phyloP scores from a whole-genome alignment of 2,113 vertebrate genomes.

The Rhadina sibilatrix region DNA sequence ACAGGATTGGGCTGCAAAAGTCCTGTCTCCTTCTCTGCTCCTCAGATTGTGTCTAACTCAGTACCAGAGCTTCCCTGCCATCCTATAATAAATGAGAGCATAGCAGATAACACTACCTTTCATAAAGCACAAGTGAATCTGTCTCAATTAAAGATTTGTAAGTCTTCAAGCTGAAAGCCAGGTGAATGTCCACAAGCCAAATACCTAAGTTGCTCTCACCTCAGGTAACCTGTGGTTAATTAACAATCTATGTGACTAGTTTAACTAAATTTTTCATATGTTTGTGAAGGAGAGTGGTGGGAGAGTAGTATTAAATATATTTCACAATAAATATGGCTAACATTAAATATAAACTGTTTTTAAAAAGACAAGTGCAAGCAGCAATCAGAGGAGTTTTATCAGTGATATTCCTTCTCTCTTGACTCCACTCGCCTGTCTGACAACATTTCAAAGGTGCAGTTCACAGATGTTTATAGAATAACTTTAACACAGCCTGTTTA shows the following conservation, averaged over 20 bases:
- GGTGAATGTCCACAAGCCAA: not conserved
- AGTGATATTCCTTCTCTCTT: not conserved
- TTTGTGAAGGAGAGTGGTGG: not conserved
- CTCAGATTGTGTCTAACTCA: not conserved
- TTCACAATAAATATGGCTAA: not conserved
- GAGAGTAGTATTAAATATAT: not conserved
- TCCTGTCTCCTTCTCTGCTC: not conserved
- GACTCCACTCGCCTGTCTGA: not conserved
- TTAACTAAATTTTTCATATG: not conserved
- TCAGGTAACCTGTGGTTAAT: not conserved
- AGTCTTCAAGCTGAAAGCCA: not conserved
- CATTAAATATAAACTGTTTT: not conserved
- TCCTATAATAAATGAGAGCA: accelerated
- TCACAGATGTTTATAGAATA: not conserved
- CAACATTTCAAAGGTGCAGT: not conserved
- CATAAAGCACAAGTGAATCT: not conserved
- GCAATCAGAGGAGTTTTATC: not conserved
- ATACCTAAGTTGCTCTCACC: not conserved
- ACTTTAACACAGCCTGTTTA: not conserved
- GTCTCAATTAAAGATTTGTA: not conserved
- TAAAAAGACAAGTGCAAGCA: not conserved
- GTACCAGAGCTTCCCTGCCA: not conserved
- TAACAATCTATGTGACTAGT: not conserved
- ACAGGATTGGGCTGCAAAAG: not conserved
- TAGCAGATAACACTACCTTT: not conserved